Evolutionary conservation across 2,888 invertebrate species (phyloP).

Genomic region (Cotesia congregata): DNA sequence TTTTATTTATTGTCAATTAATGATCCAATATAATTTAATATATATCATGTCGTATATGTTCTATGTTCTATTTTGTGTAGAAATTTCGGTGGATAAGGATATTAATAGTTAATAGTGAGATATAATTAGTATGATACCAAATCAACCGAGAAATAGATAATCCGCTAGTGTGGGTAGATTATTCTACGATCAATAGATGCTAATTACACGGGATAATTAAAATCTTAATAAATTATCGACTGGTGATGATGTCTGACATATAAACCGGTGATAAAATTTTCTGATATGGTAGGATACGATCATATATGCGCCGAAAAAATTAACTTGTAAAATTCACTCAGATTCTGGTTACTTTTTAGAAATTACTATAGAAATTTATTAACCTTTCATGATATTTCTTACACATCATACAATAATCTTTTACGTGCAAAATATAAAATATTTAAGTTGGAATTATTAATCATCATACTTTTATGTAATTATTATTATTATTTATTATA

Average conservation of each 20-base stretch:
- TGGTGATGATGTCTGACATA: neutral
- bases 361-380: too few species aligned
- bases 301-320: too few species aligned
- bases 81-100: neutral
- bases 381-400: too few species aligned
- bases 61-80: neutral
- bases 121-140: neutral
- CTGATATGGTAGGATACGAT: too few species aligned
- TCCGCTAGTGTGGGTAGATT: neutral
- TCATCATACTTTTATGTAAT: too few species aligned
- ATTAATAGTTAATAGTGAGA: neutral
- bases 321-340: too few species aligned
- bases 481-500: too few species aligned
- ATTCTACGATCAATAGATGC: neutral
- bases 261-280: too few species aligned
- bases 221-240: neutral
- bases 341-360: too few species aligned
- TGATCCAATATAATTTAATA: neutral
- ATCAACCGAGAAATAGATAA: conserved; percentile 1
- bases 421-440: too few species aligned
- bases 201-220: neutral
- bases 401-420: too few species aligned
- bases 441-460: too few species aligned
- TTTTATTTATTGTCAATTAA: neutral
- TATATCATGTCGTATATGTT: neutral